These are phyloP conservation scores for Philopotamus ludificatus DNA, from an alignment of 1,140 invertebrate species.

Conservation along the genomic window DNA sequence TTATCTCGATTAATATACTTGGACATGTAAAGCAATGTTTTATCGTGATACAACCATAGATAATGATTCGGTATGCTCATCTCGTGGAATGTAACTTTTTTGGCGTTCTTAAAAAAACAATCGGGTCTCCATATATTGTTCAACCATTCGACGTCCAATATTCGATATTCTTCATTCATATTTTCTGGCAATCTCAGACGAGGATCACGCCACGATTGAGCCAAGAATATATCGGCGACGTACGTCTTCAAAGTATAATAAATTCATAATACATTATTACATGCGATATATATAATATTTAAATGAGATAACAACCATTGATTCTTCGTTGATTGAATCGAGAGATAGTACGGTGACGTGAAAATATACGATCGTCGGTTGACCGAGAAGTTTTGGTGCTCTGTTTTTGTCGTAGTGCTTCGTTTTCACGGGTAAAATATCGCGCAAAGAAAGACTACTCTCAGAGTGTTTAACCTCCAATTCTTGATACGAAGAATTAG, in stretches of 20 bases:
- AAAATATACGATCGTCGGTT: constrained; percentile 84
- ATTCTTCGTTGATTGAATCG: constrained; percentile 88
- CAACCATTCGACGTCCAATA: constrained; percentile 86
- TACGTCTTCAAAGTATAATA: constrained; percentile 68
- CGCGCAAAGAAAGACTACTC: constrained; percentile 70
- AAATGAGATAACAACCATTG: constrained; percentile 81
- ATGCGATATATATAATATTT: not conserved
- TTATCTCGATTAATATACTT: constrained; percentile 75
- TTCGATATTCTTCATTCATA: constrained; percentile 89
- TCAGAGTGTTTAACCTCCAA: constrained; percentile 54
- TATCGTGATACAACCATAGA: constrained; percentile 87
- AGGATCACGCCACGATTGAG: constrained; percentile 88
- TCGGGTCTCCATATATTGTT: constrained; percentile 88
- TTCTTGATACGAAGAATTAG: constrained; percentile 53
- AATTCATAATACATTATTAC: too few relatives aligned
- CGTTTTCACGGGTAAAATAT: constrained; percentile 79
- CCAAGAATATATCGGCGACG: constrained; percentile 88
- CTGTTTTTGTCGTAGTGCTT: constrained; percentile 89
- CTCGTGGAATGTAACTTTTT: constrained; percentile 89
- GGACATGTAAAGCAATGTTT: constrained; percentile 87
- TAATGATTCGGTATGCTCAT: constrained; percentile 95
- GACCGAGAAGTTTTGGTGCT: constrained; percentile 79
- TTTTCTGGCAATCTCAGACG: constrained; percentile 82
- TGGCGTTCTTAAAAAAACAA: constrained; percentile 91
- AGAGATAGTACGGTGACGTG: constrained; percentile 85